Evolutionary conservation across 2,113 vertebrate species (phyloP), one percentile per base, ranked within the genome.

Genomic region (Anguilla rostrata): DNA sequence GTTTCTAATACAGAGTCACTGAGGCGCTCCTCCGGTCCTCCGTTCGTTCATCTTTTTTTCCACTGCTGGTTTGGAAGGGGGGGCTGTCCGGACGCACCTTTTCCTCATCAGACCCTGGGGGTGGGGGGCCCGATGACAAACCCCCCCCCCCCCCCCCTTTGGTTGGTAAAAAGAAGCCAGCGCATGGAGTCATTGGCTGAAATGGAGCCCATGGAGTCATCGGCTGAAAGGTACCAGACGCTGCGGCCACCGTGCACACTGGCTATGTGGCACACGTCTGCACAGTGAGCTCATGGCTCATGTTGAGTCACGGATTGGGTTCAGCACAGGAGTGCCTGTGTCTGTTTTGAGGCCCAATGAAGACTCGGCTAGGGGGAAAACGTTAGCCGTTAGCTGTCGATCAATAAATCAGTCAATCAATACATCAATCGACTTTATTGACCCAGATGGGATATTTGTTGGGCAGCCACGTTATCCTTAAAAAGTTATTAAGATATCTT

Each of bases 1-100:
- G 81, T 82, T 82, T 82, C 43, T 82, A 56, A 56, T 82, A 34
- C 6, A 34, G 81, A 82, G 81, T 82, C 49, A 34, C 81, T 53
- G 81, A 53, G 16, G 81, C 43, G 34, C 14, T 82, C n/a, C 81
- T 53, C 56, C 49, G 6, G 34, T 82, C 46, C 81, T 20, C 26
- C 46, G 8, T 82, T 56, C 11, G 18, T 41, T 41, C 78, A 22
- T 41, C 34, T 80, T 39, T 40, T 41, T 79, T 79, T 6, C 78
- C 11, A 8, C 78, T 34, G 29, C 39, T 34, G 34, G 29, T 79
- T 80, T 80, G 78, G 34, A 18, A 29, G 15, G 39, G 15, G 39
- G 15, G 39, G 78, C 78, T 40, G 78, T 29, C 71, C 71, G 34
- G 26, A 34, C 71, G 22, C 78, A 80, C 78, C 78, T 80, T 18